These are phyloP conservation scores for Varanus komodoensis DNA, from an alignment of 2,113 vertebrate species.

Conservation along the genomic window DNA sequence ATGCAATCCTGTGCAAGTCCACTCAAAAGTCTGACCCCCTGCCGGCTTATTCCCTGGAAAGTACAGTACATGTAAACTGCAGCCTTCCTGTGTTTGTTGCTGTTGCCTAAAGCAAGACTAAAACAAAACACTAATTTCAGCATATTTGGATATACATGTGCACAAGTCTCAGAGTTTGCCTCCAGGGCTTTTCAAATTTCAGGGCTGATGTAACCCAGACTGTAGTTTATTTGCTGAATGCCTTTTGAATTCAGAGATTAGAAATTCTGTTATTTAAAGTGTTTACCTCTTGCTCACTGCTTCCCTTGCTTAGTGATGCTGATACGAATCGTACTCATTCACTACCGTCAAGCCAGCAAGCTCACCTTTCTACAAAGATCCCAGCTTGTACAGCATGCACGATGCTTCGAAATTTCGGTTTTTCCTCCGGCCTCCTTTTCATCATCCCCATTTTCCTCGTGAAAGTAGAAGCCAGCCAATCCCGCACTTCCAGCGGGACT, in stretches of 20 bases:
- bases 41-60: background rate
- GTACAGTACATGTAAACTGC: background rate
- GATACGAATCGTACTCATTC: background rate
- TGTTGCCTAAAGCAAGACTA: background rate
- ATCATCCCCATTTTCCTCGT: constrained; percentile 95
- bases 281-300: background rate
- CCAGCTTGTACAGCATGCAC: constrained; percentile 98
- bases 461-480: constrained; percentile 98
- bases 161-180: background rate
- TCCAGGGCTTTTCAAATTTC: constrained; percentile 16
- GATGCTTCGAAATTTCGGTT: constrained; percentile 96
- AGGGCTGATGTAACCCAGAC: background rate
- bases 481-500: constrained; percentile 93
- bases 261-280: background rate
- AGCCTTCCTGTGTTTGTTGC: background rate
- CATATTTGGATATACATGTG: background rate
- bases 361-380: constrained; percentile 95
- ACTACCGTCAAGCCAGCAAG: background rate
- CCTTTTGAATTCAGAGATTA: background rate
- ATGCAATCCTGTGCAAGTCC: background rate
- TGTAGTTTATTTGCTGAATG: background rate
- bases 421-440: constrained; percentile 92
- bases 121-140: background rate
- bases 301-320: background rate
- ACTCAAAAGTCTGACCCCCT: background rate